A percentile compares a stretch with the other conserved stretches of the same genome.
Conservation (phyloP, 2,888 invertebrate species). For the Agrotis segetum region DNA sequence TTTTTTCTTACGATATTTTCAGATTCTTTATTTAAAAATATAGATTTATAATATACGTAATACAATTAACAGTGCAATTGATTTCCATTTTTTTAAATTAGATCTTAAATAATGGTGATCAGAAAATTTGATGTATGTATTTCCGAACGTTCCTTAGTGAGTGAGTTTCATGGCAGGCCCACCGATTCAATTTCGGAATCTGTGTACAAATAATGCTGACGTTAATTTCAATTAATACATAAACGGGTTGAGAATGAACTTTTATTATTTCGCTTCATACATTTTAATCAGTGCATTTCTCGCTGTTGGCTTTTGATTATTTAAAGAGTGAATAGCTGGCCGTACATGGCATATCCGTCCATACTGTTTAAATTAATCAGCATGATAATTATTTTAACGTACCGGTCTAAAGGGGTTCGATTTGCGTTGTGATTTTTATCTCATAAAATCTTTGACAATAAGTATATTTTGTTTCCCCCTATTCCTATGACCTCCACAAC, state of each 20-base stretch:
- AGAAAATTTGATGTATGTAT: too few species aligned
- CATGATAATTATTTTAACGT: not conserved
- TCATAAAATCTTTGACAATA: not conserved
- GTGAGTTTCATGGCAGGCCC: not conserved
- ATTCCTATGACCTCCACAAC: too few species aligned
- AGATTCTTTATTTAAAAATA: too few species aligned
- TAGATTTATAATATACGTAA: too few species aligned
- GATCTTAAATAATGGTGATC: too few species aligned
- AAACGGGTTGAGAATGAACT: conserved; percentile 38
- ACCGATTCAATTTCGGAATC: conserved; percentile 42
- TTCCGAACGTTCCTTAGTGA: not conserved
- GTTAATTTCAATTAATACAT: conserved; percentile 65
- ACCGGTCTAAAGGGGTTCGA: not conserved
- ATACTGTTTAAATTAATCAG: conserved; percentile 1
- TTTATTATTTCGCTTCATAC: conserved; percentile 50
- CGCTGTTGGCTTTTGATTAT: conserved; percentile 37
- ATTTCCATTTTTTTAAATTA: too few species aligned
- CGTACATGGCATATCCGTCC: conserved; percentile 9
- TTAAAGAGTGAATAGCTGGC: conserved; percentile 10
- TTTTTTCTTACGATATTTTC: too few species aligned
- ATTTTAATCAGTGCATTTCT: conserved; percentile 42
- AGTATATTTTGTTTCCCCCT: too few species aligned
- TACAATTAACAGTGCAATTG: too few species aligned
- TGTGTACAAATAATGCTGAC: conserved; percentile 56
- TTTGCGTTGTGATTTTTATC: conserved; percentile 5